Evolutionary conservation across 2,888 invertebrate species (phyloP).

Genomic region (Lutraria lutraria): DNA sequence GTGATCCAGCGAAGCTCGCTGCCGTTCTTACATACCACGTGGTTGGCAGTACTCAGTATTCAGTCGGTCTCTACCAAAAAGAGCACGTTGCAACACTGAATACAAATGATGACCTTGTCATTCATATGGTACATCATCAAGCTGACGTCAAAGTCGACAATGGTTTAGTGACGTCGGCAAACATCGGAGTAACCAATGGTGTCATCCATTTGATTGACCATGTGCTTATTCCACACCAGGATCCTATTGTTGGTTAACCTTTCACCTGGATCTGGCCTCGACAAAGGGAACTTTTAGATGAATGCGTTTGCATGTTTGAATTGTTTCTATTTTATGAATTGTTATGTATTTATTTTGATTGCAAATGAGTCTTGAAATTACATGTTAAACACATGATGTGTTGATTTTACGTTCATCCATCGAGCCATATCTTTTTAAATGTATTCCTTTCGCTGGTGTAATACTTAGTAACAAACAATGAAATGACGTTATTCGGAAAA

Average conservation of each 20-base stretch:
- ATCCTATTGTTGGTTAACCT: slow-evolving; percentile 38
- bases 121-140: slow-evolving; percentile 34
- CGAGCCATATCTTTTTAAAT: too few species aligned
- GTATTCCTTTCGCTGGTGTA: too few species aligned
- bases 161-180: slow-evolving; percentile 52
- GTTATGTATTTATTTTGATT: too few species aligned
- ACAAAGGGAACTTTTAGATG: too few species aligned
- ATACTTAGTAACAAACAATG: too few species aligned
- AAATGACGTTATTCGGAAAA: too few species aligned
- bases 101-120: slow-evolving; percentile 51
- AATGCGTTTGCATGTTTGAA: too few species aligned
- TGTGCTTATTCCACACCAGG: slow-evolving; percentile 68
- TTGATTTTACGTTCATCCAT: too few species aligned
- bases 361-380: too few species aligned
- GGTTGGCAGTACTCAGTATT: slow-evolving; percentile 68
- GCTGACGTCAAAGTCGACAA: slow-evolving; percentile 42
- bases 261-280: too few species aligned
- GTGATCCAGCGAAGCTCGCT: slow-evolving; percentile 39
- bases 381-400: too few species aligned
- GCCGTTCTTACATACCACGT: slow-evolving; percentile 72
- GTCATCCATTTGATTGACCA: slow-evolving; percentile 72
- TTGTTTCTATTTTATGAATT: too few species aligned
- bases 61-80: slow-evolving; percentile 61
- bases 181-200: slow-evolving; percentile 70
- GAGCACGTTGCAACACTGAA: slow-evolving; percentile 59